Evolutionary conservation across 2,797 vertebrate genomes (phyloP), one percentile per base, ranked within the genome.

Genomic region (Lepus oiostolus): DNA sequence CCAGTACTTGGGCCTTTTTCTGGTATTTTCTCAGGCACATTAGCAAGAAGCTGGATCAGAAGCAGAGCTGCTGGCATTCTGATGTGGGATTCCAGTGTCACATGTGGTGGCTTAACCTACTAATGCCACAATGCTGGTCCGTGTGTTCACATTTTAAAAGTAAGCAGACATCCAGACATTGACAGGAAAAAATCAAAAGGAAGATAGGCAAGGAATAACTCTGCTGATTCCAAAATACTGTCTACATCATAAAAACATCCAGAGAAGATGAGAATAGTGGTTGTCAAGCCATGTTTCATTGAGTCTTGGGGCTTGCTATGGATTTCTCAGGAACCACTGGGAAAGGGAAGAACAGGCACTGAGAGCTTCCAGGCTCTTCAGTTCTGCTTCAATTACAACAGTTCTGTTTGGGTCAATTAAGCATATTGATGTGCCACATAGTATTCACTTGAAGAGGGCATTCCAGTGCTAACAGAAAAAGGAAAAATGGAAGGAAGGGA

Each of bases 401-500:
- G 32, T 58, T 81, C 24, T 47, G 28, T 71, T 80, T 84, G 80
- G 52, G 83, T 70, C 52, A 32, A 24, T 68, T 79, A 77, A 85
- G 68, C 90, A 71, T 24, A 58, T 50, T 60, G 32, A 74, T 7
- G 28, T 2, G 3, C 85, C 30, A 76, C 32, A 86, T 54, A 85
- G 72, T 38, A 93, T 90, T 91, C 62, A 65, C 54, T 63, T 70
- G 72, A 67, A 79, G 47, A 86, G 84, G 58, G 50, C 2, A 90
- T 80, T 90, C 22, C 9, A 28, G n/a, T 50, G 8, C 65, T 67
- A 58, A 72, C 24, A 85, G 19, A 32, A 54, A 50, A 19, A 30
- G 22, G 22, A 8, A 54, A 21, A 22, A 35, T 17, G 4, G 5
- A 47, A 47, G 4, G 0, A 3, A 26, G 32, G 60, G 6, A 7